A percentile compares a stretch with the other conserved stretches of the same genome.
Evolutionary conservation across 2,113 vertebrate genomes (phyloP).

Genomic region (Gallinago paraguaiae): DNA sequence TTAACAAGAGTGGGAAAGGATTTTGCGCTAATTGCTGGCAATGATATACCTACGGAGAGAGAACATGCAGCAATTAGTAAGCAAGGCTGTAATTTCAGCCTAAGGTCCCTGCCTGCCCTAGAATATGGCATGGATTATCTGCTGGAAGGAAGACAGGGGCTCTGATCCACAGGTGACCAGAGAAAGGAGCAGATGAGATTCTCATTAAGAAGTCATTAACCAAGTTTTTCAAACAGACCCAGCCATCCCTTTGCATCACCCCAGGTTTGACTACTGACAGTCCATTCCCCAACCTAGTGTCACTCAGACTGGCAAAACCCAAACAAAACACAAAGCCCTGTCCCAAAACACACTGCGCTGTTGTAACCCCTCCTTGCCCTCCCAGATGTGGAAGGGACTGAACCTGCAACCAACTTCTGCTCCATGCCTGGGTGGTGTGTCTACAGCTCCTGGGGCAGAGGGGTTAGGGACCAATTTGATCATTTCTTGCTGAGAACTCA

Average conservation of each 20-base stretch:
- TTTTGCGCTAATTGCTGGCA: constrained; percentile 81
- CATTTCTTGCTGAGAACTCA: background rate
- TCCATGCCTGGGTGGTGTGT: background rate
- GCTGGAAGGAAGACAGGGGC: background rate
- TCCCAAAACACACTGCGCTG: background rate
- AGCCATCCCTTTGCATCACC: rapidly evolving
- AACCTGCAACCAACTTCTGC: background rate
- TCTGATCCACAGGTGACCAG: constrained; percentile 10
- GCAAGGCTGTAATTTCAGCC: constrained; percentile 70
- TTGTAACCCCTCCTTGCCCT: background rate
- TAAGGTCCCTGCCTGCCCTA: constrained; percentile 38
- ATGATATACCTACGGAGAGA: constrained; percentile 76
- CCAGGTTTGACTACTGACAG: background rate
- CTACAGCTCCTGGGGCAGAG: rapidly evolving
- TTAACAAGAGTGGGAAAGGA: constrained; percentile 81
- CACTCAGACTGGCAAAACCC: background rate
- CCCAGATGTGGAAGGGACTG: rapidly evolving
- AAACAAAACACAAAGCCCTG: background rate
- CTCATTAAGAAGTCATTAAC: background rate
- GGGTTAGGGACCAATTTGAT: background rate
- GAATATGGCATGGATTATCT: constrained; percentile 27
- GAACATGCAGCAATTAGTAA: constrained; percentile 74
- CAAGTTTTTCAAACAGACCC: background rate
- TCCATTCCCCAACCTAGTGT: background rate
- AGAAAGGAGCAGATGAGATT: constrained; percentile 8